These are phyloP conservation scores for Sarcophaga carnaria DNA, from an alignment of 2,888 invertebrate species.

Conservation along the genomic window DNA sequence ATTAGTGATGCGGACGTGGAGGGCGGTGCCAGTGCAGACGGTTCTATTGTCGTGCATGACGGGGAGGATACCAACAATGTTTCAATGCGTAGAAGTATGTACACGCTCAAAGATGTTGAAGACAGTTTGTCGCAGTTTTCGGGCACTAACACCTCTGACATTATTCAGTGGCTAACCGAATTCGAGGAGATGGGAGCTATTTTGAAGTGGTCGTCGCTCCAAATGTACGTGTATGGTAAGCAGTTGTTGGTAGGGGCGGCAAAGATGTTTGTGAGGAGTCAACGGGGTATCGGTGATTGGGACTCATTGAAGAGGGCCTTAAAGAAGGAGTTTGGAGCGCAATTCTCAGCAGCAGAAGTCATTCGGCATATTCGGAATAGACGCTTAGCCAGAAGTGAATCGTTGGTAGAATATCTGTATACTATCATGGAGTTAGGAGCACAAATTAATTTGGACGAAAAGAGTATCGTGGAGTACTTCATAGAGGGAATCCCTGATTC, in stretches of 20 bases:
- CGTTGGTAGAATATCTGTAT: conserved; percentile 59
- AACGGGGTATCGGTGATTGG: conserved; percentile 44
- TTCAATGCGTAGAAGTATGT: not conserved
- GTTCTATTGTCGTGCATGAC: no score
- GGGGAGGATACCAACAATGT: no score
- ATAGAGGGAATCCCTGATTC: conserved; percentile 4
- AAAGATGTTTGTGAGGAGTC: conserved; percentile 45
- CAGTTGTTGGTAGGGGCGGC: no score
- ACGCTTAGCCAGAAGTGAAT: conserved; percentile 40
- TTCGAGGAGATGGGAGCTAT: conserved; percentile 47
- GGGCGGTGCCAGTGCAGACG: not conserved
- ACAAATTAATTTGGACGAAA: no score
- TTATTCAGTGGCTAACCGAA: no score
- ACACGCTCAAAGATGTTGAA: conserved; percentile 50
- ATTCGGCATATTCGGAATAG: conserved; percentile 46
- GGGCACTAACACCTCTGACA: no score
- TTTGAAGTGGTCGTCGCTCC: conserved; percentile 37
- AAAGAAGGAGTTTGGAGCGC: conserved; percentile 46
- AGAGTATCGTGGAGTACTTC: no score
- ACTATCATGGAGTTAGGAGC: conserved; percentile 48
- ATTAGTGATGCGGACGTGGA: not conserved
- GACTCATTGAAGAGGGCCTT: conserved; percentile 39
- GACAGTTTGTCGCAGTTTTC: not conserved
- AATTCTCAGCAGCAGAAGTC: conserved; percentile 46
- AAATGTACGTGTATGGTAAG: conserved; percentile 18